phyloP scores from a whole-genome alignment of 2,113 vertebrate species.

The Daubentonia madagascariensis region DNA sequence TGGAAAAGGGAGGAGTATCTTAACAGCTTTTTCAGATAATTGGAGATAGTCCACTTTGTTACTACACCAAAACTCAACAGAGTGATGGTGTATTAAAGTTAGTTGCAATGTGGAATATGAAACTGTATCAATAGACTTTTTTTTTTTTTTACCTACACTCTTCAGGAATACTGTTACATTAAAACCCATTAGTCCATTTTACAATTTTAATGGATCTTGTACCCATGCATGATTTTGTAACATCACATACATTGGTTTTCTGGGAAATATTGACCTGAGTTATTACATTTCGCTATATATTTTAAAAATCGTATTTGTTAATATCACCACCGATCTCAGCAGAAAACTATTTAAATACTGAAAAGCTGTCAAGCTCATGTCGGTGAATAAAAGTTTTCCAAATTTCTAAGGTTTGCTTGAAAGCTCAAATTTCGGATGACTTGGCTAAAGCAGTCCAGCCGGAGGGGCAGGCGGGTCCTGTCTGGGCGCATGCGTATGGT shows the following conservation, averaged over 20 bases:
- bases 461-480: not conserved
- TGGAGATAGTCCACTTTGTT: not conserved
- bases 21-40: not conserved
- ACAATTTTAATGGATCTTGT: not conserved
- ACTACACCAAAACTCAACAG: not conserved
- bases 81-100: not conserved
- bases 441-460: not conserved
- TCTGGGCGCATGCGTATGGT: conserved; percentile 55
- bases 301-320: not conserved
- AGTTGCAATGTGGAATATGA: not conserved
- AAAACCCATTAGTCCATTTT: not conserved
- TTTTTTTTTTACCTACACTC: too few relatives aligned
- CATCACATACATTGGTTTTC: not conserved
- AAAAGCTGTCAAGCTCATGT: not conserved
- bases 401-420: not conserved
- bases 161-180: not conserved
- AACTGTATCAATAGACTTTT: not conserved
- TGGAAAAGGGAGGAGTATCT: not conserved
- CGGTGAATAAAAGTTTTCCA: conserved; percentile 5
- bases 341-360: not conserved
- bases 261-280: not conserved
- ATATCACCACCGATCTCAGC: not conserved
- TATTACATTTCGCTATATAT: not conserved
- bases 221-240: not conserved
- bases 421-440: conserved; percentile 51